Percentiles rank a stretch among this genome's conserved stretches.
These are phyloP conservation scores for Lottia scabra DNA, from an alignment of 2,888 invertebrate species.

Conservation along the genomic window DNA sequence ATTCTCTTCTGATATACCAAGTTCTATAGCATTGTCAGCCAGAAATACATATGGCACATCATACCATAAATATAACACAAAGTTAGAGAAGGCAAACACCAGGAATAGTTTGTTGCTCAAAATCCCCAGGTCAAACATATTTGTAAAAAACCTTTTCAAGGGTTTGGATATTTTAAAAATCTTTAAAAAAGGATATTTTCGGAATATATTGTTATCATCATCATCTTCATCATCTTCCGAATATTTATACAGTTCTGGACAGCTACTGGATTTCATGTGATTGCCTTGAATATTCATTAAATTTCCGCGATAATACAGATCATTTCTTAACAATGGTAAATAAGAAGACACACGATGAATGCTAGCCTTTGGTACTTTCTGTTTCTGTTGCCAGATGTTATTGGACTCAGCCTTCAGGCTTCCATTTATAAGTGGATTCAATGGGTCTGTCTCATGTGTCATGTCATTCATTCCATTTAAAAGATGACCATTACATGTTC, in stretches of 20 bases:
- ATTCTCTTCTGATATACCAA: constrained; percentile 69
- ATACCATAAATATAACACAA: constrained; percentile 88
- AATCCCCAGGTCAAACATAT: constrained; percentile 61
- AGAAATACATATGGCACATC: constrained; percentile 96
- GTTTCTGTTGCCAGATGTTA: constrained; percentile 21
- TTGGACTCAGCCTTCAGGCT: constrained; percentile 14
- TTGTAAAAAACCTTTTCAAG: constrained; percentile 48
- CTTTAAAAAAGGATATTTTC: constrained; percentile 7
- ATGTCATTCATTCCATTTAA: constrained; percentile 1
- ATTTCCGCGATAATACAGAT: constrained; percentile 67
- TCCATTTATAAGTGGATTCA: background rate
- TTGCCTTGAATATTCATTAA: constrained; percentile 38
- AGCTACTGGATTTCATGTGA: constrained; percentile 80
- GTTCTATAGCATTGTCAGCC: constrained; percentile 80
- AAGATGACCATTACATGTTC: background rate
- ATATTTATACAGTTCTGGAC: constrained; percentile 81
- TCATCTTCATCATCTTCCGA: constrained; percentile 41
- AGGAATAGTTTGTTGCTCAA: constrained; percentile 57
- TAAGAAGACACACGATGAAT: constrained; percentile 26
- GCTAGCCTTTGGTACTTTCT: constrained; percentile 23
- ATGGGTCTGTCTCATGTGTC: background rate
- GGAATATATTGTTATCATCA: constrained; percentile 23
- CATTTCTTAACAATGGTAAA: constrained; percentile 60
- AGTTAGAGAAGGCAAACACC: constrained; percentile 83
- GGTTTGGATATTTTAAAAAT: constrained; percentile 43